A percentile compares a stretch with the other conserved stretches of the same genome.
Conservation (phyloP, 1,140 invertebrate species). For the Lasioglossum albipes region DNA sequence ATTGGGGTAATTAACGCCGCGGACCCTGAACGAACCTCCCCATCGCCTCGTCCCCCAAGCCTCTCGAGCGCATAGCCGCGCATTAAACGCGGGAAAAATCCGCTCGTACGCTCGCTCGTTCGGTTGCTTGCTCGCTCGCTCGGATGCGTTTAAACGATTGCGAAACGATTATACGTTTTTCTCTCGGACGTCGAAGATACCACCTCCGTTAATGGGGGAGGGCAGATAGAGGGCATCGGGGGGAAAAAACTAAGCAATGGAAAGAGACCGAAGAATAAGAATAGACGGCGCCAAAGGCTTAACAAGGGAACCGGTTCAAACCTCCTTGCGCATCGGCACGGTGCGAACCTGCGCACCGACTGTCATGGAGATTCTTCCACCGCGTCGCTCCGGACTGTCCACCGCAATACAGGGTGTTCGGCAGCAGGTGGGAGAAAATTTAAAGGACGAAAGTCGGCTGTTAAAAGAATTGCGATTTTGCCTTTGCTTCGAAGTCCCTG, state of each 20-base stretch:
- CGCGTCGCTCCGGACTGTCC: not conserved
- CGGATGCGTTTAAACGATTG: conserved; percentile 31
- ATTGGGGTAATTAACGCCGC: conserved; percentile 16
- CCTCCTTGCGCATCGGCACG: not conserved
- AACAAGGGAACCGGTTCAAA: conserved; percentile 55
- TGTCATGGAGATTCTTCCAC: conserved; percentile 26
- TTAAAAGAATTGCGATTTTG: too few relatives aligned
- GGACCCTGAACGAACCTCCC: not conserved
- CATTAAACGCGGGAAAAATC: conserved; percentile 19
- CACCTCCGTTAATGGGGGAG: conserved; percentile 15
- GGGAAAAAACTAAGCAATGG: conserved; percentile 42
- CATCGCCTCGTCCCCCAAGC: too few relatives aligned
- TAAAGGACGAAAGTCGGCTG: too few relatives aligned
- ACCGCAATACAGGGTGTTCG: too few relatives aligned
- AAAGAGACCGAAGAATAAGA: conserved; percentile 43
- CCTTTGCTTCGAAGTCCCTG: too few relatives aligned
- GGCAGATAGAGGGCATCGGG: conserved; percentile 14
- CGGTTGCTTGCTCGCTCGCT: not conserved
- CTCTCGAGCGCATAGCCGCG: not conserved
- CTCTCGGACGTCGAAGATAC: conserved; percentile 21
- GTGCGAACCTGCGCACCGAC: conserved; percentile 10
- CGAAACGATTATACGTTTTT: conserved; percentile 27
- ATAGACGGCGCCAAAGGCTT: conserved; percentile 60
- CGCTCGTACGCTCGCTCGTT: too few relatives aligned
- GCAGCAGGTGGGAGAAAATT: too few relatives aligned